Conservation (phyloP, 2,888 invertebrate genomes). For the Trissolcus brochymenae region DNA sequence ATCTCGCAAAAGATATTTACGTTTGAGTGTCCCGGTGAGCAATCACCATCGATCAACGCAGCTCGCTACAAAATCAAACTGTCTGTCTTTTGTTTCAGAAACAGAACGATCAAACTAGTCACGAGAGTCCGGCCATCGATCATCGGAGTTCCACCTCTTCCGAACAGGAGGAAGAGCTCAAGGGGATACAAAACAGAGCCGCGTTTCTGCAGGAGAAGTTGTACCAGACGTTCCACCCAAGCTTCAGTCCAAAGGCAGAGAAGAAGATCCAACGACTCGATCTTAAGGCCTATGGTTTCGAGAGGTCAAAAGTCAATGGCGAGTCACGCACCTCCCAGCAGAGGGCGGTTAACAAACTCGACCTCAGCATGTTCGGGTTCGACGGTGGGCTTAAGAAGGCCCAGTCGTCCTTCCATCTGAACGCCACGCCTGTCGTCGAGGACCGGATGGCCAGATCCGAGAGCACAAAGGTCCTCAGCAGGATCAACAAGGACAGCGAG, state of each 20-base stretch:
- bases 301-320: constrained; percentile 61
- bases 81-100: constrained; percentile 67
- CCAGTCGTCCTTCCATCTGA: constrained; percentile 67
- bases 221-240: constrained; percentile 59
- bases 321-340: constrained; percentile 52
- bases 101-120: constrained; percentile 51
- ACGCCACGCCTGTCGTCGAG: constrained; percentile 58
- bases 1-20: constrained; percentile 5
- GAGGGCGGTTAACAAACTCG: constrained; percentile 68
- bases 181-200: constrained; percentile 59
- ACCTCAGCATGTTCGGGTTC: constrained; percentile 68
- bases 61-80: constrained; percentile 21
- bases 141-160: background rate
- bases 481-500: constrained; percentile 62
- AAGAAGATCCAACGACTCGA: constrained; percentile 67
- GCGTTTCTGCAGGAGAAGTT: constrained; percentile 68
- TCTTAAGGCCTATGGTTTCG: constrained; percentile 70
- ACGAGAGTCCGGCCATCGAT: constrained; percentile 7
- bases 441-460: constrained; percentile 56
- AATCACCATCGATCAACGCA: constrained; percentile 28
- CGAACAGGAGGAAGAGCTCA: constrained; percentile 4
- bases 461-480: constrained; percentile 55
- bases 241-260: constrained; percentile 48
- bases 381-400: constrained; percentile 67
- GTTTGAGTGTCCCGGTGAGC: constrained; percentile 12